Evolutionary conservation across 2,888 invertebrate species (phyloP), one percentile per base, ranked within the genome.

Genomic region (Ptilodon capucinus): DNA sequence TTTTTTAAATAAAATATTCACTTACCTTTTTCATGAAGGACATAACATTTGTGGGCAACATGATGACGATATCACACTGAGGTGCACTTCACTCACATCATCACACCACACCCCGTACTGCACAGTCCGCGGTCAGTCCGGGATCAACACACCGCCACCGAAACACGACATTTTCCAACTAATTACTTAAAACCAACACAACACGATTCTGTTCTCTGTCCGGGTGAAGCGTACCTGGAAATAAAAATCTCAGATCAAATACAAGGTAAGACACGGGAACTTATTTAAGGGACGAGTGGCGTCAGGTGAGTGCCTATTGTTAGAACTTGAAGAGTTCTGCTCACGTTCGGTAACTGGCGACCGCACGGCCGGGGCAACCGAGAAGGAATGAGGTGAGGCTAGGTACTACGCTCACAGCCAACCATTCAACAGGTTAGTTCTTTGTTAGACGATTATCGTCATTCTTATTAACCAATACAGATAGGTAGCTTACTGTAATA

Each of bases 11-110:
- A 8, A 44, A 39, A 54, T 40, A 47, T 40, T 50, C 52, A 90
- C 94, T 93, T 81, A 97, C 97, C 96, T 97, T 97, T 88, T 97
- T 97, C 95, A 97, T 95, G 88, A 97, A 97, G 71, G 96, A 96
- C 95, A 96, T 96, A 77, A 97, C 96, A 89, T 97, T 96, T 70
- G 96, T 95, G 62, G 96, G 96, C 93, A 97, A 93, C 97, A 97
- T 97, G 92, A 91, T 93, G 92, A 71, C 75, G 77, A 60, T 71
- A 75, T 79, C 57, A 68, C 59, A 64, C 49, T 46, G 41, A 54
- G 59, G 66, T 63, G 49, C 72, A 74, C 78, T 74, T 64, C 65
- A 65, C 73, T 65, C 76, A 81, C 76, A 79, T 76, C 69, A 74
- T 78, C 74, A 77, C 78, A 65, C 55, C 62, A 70, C 79, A 73